These are phyloP conservation scores for Neosalanx taihuensis DNA, from an alignment of 2,797 vertebrate species.

Conservation along the genomic window DNA sequence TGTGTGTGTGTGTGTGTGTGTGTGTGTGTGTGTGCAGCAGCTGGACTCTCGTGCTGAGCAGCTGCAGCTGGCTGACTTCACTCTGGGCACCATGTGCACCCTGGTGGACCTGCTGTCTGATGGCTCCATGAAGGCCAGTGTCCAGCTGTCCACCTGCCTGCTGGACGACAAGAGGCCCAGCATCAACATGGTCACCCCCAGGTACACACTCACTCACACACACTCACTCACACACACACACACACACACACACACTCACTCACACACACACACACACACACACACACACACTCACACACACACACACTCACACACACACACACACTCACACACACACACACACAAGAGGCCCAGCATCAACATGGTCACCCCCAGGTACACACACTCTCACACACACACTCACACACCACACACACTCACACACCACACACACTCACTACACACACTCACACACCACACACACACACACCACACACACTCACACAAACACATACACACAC, in stretches of 20 bases:
- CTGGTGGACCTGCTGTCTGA: slow-evolving; percentile 86
- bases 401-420: slow-evolving; percentile 1
- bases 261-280: not conserved
- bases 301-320: not conserved
- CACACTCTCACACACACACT: not conserved
- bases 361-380: slow-evolving; percentile 87
- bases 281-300: not conserved
- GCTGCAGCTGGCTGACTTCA: slow-evolving; percentile 90
- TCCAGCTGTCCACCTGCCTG: slow-evolving; percentile 85
- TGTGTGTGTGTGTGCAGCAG: slow-evolving; percentile 52
- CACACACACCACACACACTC: not conserved
- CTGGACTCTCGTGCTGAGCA: slow-evolving; percentile 79
- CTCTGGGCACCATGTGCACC: slow-evolving; percentile 87
- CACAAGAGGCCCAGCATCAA: slow-evolving; percentile 77
- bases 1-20: slow-evolving; percentile 7
- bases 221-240: slow-evolving; percentile 1
- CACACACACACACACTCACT: slow-evolving; percentile 2
- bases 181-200: slow-evolving; percentile 85
- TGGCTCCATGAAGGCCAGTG: slow-evolving; percentile 83
- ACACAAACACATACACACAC: not conserved
- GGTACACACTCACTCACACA: slow-evolving; percentile 64
- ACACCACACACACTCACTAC: slow-evolving; percentile 1
- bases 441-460: not conserved
- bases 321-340: not conserved
- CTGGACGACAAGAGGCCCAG: slow-evolving; percentile 90